A percentile compares a stretch with the other conserved stretches of the same genome.
Evolutionary conservation across 64 coral and sea anemone genomes (phyloP).

Genomic region (Actinia tenebrosa): DNA sequence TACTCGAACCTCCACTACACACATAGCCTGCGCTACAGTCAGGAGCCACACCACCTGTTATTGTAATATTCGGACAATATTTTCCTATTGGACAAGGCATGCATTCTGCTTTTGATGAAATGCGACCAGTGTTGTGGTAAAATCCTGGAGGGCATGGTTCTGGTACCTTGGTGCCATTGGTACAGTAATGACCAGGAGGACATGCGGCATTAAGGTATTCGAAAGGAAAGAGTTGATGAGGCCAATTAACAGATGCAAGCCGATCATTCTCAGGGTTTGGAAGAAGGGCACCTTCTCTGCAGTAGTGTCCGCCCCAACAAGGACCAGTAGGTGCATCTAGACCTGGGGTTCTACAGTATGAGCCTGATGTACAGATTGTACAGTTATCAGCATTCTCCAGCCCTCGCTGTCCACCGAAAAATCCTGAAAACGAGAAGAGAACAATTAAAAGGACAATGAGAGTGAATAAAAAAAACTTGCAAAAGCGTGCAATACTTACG

Average conservation of each 20-base stretch:
- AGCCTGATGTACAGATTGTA: conserved; percentile 59
- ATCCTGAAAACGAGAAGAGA: conserved; percentile 38
- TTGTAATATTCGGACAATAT: conserved; percentile 75
- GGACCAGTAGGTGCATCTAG: conserved; percentile 43
- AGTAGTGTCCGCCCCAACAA: conserved; percentile 74
- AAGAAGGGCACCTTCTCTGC: conserved; percentile 50
- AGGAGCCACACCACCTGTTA: conserved; percentile 47
- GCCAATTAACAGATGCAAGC: conserved; percentile 12
- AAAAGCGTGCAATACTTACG: conserved; percentile 47
- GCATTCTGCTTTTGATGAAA: conserved; percentile 64
- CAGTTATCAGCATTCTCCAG: conserved; percentile 70
- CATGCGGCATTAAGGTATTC: conserved; percentile 76
- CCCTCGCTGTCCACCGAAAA: conserved; percentile 65
- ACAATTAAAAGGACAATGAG: neutral
- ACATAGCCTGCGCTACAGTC: conserved; percentile 70
- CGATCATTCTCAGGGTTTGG: conserved; percentile 65
- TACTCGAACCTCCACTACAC: conserved; percentile 77
- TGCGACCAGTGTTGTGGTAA: conserved; percentile 73
- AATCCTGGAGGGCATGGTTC: conserved; percentile 67
- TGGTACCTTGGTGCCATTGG: conserved; percentile 58
- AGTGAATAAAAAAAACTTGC: neutral
- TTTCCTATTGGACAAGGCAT: conserved; percentile 66
- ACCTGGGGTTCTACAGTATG: conserved; percentile 69
- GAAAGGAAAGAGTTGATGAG: conserved; percentile 48
- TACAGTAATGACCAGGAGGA: conserved; percentile 80